Evolutionary conservation across 2,888 invertebrate species (phyloP), one percentile per base, ranked within the genome.

Genomic region (Hydroisotoma schaefferi): DNA sequence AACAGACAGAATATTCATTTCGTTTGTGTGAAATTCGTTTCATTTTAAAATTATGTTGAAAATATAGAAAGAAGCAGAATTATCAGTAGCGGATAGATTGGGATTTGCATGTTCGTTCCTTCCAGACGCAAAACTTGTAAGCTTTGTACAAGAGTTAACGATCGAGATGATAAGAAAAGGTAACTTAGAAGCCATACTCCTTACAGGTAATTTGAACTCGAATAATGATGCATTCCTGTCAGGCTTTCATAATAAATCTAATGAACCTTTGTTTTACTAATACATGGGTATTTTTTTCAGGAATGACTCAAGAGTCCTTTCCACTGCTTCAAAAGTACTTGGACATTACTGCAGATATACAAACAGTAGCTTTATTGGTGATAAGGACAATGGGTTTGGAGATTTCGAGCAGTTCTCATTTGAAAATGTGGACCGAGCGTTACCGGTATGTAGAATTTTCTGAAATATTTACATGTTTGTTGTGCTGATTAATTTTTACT

Each of bases 71-170:
- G 94, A 94, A 77, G 84, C 82, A 43, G 89, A 86, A 47, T 86
- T 95, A 79, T 85, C 88, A 0, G 85, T 95, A 8, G 87, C 88
- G 69, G 94, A 94, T 79, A 82, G 90, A 73, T 86, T 94, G 54
- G 93, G 92, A n/a, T 92, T 94, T 79, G 92, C 93, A 22, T 87
- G 90, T 75, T 85, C 86, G 75, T 94, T 87, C 80, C 80, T 94
- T 26, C 84, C 90, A 1, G 94, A 95, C 78, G 79, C 79, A 20
- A 84, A 87, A 78, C 80, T 95, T 65, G 80, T 83, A 59, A 89
- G 90, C 44, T 94, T 87, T 79, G 81, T 94, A 52, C 84, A 85
- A 65, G 81, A 81, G 68, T 81, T 90, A 55, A 84, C 85, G 46
- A 83, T 82, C 67, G 83, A 83, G 71, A 81, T 93, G 68, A 85